Percentiles rank a stretch among this genome's conserved stretches.
Evolutionary conservation across 2,888 invertebrate genomes (phyloP).

Genomic region (Orchestes rusci): DNA sequence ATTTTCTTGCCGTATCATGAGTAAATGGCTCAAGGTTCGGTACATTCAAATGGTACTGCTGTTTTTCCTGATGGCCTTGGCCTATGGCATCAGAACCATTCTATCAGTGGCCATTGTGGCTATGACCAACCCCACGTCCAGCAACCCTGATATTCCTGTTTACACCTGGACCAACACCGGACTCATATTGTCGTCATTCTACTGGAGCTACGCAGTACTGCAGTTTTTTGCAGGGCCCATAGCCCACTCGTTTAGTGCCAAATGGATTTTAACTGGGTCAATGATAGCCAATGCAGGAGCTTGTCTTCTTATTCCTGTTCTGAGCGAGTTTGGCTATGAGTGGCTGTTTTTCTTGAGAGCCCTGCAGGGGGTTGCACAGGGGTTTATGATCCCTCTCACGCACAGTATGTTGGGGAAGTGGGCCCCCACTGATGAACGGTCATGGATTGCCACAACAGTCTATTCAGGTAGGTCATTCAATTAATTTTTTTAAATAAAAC

Average conservation of each 20-base stretch:
- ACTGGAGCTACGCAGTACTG: slow-evolving; percentile 70
- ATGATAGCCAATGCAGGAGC: slow-evolving; percentile 55
- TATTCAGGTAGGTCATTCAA: slow-evolving; percentile 52
- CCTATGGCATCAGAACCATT: slow-evolving; percentile 59
- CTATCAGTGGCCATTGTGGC: slow-evolving; percentile 67
- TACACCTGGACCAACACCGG: slow-evolving; percentile 36
- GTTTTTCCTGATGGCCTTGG: slow-evolving; percentile 53
- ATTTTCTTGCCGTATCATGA: too few relatives aligned
- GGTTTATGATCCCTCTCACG: slow-evolving; percentile 62
- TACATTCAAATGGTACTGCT: slow-evolving; percentile 57
- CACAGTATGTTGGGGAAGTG: slow-evolving; percentile 70
- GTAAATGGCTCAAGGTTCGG: slow-evolving; percentile 45
- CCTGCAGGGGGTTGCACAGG: slow-evolving; percentile 67
- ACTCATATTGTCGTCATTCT: slow-evolving; percentile 65
- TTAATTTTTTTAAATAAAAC: neutral
- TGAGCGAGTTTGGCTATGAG: slow-evolving; percentile 52
- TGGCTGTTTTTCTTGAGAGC: slow-evolving; percentile 59
- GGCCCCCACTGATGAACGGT: slow-evolving; percentile 64
- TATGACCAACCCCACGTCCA: slow-evolving; percentile 48
- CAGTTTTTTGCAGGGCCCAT: slow-evolving; percentile 66
- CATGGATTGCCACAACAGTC: slow-evolving; percentile 59
- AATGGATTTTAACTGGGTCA: slow-evolving; percentile 53
- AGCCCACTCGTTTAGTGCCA: slow-evolving; percentile 67
- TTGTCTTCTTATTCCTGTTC: slow-evolving; percentile 59
- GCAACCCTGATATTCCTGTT: slow-evolving; percentile 12